Evolutionary conservation across 2,113 vertebrate species (phyloP).

Genomic region (Accipiter cooperii): DNA sequence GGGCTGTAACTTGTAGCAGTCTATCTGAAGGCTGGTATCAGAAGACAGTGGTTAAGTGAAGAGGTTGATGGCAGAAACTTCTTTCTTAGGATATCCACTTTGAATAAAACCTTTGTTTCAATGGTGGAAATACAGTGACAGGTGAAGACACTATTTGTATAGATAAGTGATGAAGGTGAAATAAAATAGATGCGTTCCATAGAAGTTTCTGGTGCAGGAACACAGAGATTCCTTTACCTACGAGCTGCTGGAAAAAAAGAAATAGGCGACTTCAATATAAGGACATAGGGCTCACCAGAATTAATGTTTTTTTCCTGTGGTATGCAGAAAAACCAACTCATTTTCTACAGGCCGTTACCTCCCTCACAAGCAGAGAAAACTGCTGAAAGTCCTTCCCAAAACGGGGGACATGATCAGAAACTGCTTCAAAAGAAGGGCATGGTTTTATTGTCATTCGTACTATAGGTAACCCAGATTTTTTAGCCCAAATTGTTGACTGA

Average conservation of each 20-base stretch:
- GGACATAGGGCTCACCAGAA: not conserved
- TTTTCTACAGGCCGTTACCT: not conserved
- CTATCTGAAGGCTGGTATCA: not conserved
- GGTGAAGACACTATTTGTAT: not conserved
- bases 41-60: not conserved
- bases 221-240: not conserved
- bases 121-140: not conserved
- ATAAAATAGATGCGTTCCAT: not conserved
- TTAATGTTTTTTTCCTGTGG: not conserved
- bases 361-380: not conserved
- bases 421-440: not conserved
- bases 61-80: not conserved
- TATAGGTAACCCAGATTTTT: not conserved
- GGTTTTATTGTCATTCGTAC: not conserved
- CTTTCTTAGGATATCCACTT: not conserved
- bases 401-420: not conserved
- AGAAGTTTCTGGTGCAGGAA: not conserved
- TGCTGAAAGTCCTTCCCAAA: not conserved
- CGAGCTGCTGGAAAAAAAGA: not conserved
- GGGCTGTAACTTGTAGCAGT: not conserved
- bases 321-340: not conserved
- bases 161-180: not conserved
- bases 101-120: conserved; percentile 5
- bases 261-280: not conserved
- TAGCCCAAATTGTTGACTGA: not conserved